Evolutionary conservation across 2,888 invertebrate genomes (phyloP).

Genomic region (Rhagium mordax): DNA sequence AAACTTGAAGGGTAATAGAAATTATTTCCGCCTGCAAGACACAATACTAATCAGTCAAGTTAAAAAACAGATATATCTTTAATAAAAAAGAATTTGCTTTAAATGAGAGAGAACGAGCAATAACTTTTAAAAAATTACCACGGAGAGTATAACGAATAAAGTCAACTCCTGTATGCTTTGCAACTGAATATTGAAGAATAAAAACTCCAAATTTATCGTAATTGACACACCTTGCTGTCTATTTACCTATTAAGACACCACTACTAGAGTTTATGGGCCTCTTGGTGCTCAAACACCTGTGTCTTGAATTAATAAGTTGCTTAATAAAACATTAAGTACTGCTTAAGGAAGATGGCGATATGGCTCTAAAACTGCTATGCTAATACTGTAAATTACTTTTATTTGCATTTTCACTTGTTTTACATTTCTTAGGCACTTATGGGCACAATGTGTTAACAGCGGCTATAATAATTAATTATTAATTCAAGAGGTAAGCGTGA

Average conservation of each 20-base stretch:
- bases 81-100: no score
- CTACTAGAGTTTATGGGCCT: conserved; percentile 9
- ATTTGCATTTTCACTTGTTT: conserved; percentile 29
- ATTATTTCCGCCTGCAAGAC: background rate
- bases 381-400: conserved; percentile 21
- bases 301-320: conserved; percentile 1
- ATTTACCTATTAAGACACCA: conserved; percentile 31
- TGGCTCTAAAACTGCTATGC: conserved; percentile 19
- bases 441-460: conserved; percentile 18
- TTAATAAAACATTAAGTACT: conserved; percentile 23
- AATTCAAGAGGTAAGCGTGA: background rate
- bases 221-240: conserved; percentile 33
- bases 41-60: background rate
- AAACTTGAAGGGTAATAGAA: background rate
- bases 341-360: conserved; percentile 21
- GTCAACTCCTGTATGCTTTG: conserved; percentile 40
- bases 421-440: conserved; percentile 27
- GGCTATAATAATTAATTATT: background rate
- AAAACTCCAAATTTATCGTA: conserved; percentile 39
- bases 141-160: conserved; percentile 41
- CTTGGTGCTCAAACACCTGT: conserved; percentile 20
- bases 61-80: no score
- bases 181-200: conserved; percentile 30
- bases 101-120: no score
- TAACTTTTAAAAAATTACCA: background rate